phyloP scores from a whole-genome alignment of 2,113 vertebrate species.

The Oncorhynchus gorbuscha region DNA sequence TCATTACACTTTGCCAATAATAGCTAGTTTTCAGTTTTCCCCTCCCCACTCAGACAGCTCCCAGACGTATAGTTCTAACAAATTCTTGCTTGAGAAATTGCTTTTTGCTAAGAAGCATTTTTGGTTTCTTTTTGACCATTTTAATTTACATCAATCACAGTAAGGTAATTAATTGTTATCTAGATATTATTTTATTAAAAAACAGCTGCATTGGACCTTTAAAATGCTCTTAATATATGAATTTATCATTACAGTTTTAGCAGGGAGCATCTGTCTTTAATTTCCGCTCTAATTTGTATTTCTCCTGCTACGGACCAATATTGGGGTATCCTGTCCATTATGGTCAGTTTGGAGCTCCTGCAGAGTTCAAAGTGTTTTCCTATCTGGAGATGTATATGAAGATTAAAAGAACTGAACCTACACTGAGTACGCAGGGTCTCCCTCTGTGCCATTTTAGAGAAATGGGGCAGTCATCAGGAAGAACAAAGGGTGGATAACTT shows the following conservation, averaged over 20 bases:
- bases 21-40: too few species aligned
- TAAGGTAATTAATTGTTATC: too few species aligned
- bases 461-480: constrained; percentile 45
- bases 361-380: constrained; percentile 58
- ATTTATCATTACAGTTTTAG: constrained; percentile 26
- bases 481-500: constrained; percentile 53
- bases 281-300: constrained; percentile 38
- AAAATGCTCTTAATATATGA: constrained; percentile 23
- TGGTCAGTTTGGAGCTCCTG: constrained; percentile 63
- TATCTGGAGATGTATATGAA: constrained; percentile 50
- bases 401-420: constrained; percentile 46
- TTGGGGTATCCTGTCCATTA: constrained; percentile 68
- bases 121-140: too few species aligned
- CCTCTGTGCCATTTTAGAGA: constrained; percentile 48
- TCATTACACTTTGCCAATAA: too few species aligned
- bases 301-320: constrained; percentile 50
- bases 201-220: too few species aligned
- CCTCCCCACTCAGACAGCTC: too few species aligned
- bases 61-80: too few species aligned
- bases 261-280: constrained; percentile 27
- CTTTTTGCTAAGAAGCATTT: too few species aligned
- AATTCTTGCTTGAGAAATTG: too few species aligned
- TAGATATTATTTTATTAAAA: too few species aligned
- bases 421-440: constrained; percentile 39
- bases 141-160: too few species aligned